A percentile compares a stretch with the other conserved stretches of the same genome.
Evolutionary conservation across 1,140 invertebrate species (phyloP).

Genomic region (Drosophila arizonae): DNA sequence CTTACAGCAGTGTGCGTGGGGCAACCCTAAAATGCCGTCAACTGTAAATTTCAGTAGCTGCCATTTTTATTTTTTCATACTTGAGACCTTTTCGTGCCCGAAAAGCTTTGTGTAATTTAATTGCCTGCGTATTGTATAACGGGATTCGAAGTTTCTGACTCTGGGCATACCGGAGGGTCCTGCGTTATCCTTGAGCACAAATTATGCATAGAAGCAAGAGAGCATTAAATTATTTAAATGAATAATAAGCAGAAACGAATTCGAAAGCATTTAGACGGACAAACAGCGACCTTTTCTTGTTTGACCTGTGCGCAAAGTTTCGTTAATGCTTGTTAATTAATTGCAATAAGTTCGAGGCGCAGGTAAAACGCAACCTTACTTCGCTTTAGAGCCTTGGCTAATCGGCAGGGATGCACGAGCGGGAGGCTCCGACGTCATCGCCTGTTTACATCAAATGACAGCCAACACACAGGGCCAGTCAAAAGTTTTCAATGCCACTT

Average conservation of each 20-base stretch:
- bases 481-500: slow-evolving; percentile 58
- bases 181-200: slow-evolving; percentile 15
- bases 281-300: slow-evolving; percentile 20
- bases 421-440: slow-evolving; percentile 16
- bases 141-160: not conserved
- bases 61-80: slow-evolving; percentile 20
- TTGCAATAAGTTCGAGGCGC: slow-evolving; percentile 49
- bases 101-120: slow-evolving; percentile 52
- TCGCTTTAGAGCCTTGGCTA: slow-evolving; percentile 11
- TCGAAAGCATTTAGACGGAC: slow-evolving; percentile 39
- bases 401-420: slow-evolving; percentile 32
- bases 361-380: not conserved
- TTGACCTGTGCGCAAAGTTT: slow-evolving; percentile 12
- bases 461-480: not conserved
- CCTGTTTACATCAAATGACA: slow-evolving; percentile 48
- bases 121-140: slow-evolving; percentile 43
- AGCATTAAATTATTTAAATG: slow-evolving; percentile 39
- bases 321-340: slow-evolving; percentile 56
- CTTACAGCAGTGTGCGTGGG: not conserved
- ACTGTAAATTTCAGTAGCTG: slow-evolving; percentile 47
- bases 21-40: slow-evolving; percentile 57
- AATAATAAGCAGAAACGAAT: slow-evolving; percentile 34
- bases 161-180: not conserved
- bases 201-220: slow-evolving; percentile 27
- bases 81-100: slow-evolving; percentile 36